Percentiles rank a stretch among this genome's conserved stretches.
Conservation (phyloP, 1,140 invertebrate genomes). For the Drosophila hydei region DNA sequence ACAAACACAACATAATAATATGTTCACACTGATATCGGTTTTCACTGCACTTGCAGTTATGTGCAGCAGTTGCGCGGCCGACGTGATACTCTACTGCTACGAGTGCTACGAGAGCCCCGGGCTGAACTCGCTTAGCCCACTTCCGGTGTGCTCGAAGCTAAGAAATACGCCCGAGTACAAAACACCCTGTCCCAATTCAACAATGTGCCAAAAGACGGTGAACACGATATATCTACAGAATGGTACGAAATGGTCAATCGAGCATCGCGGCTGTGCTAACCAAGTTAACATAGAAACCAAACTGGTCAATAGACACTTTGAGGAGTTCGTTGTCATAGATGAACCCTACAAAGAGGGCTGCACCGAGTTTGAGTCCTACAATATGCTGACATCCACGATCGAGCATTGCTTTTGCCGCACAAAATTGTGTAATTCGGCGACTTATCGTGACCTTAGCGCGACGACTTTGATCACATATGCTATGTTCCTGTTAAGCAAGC, state of each 20-base stretch:
- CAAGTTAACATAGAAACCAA: constrained; percentile 5
- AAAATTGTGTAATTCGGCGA: constrained; percentile 46
- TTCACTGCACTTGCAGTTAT: constrained; percentile 15
- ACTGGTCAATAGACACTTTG: not conserved
- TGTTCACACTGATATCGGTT: constrained; percentile 3
- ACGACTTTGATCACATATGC: not conserved
- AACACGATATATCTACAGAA: not conserved
- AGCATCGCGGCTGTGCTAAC: constrained; percentile 33
- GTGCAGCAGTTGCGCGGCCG: not conserved
- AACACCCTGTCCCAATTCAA: constrained; percentile 43
- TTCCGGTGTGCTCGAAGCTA: constrained; percentile 19
- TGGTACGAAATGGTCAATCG: constrained; percentile 18
- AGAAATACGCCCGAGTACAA: constrained; percentile 9
- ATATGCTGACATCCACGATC: not conserved
- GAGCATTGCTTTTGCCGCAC: constrained; percentile 44
- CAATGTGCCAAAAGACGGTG: constrained; percentile 43
- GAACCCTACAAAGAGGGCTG: constrained; percentile 42
- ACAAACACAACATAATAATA: too few species aligned
- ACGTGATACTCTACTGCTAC: constrained; percentile 38
- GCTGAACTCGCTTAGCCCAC: not conserved
- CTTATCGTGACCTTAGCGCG: constrained; percentile 7
- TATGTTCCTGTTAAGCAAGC: constrained; percentile 16
- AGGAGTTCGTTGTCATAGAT: not conserved
- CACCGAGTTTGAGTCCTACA: not conserved
- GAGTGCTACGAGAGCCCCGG: constrained; percentile 12